Evolutionary conservation across 2,888 invertebrate genomes (phyloP).

Genomic region (Frankliniella fusca): DNA sequence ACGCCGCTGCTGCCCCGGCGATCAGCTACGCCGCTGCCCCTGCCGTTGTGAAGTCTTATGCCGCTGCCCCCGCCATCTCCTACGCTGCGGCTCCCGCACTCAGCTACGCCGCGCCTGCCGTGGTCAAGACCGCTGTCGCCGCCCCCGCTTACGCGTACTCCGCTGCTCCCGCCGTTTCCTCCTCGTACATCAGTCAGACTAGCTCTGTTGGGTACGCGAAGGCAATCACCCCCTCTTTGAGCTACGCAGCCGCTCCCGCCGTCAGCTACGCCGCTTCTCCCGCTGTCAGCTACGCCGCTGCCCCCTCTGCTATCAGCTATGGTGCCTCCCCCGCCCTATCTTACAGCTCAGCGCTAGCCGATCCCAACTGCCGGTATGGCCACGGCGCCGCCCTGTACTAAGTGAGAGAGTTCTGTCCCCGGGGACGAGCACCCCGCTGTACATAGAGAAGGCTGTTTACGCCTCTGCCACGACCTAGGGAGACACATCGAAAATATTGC

Average conservation of each 20-base stretch:
- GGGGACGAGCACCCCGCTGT: not conserved
- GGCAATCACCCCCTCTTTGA: conserved; percentile 30
- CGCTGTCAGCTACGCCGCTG: not conserved
- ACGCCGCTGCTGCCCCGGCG: not conserved
- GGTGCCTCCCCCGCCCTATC: not conserved
- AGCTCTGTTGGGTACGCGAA: conserved; percentile 34
- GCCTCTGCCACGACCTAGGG: not conserved
- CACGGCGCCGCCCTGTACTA: conserved; percentile 2
- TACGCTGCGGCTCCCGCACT: conserved; percentile 31
- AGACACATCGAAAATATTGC: not conserved
- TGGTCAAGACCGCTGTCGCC: conserved; percentile 31
- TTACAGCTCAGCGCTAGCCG: not conserved
- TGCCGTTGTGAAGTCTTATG: conserved; percentile 29
- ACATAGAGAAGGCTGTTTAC: not conserved
- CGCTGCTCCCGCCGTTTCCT: conserved; percentile 36
- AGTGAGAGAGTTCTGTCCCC: not conserved
- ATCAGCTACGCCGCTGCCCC: not conserved
- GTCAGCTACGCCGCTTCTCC: conserved; percentile 36
- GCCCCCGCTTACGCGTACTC: conserved; percentile 37
- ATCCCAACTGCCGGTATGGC: conserved; percentile 9
- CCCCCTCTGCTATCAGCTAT: not conserved
- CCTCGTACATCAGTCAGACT: conserved; percentile 31
- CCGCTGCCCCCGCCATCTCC: conserved; percentile 31
- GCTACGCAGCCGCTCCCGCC: conserved; percentile 35
- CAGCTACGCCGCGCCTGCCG: conserved; percentile 31